Base-by-base conservation (phyloP, 1,140 invertebrate genomes). In the Drosophila nigromelanica region DNA sequence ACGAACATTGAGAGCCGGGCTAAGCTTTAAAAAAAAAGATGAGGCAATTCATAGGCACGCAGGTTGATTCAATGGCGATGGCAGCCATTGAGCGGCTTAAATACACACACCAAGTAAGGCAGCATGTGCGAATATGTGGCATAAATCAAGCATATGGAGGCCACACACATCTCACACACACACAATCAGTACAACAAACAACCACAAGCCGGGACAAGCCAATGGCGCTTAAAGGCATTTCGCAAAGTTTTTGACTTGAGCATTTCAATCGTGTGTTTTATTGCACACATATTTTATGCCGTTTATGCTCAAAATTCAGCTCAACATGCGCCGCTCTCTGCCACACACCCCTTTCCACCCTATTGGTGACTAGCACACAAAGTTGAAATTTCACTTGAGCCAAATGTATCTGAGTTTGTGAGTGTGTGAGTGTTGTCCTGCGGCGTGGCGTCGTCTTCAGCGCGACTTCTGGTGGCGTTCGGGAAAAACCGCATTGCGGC, bases 251-350 rank as follows among this genome's bases (percentile, higher is more conserved):
- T 73, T 79, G 80, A 83, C 83, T 89, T 79, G 66, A 89, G 83
- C 85, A 89, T 89, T 89, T 89, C 83, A 89, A 89, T 89, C 83
- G 83, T 76, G 76, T 89, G 83, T 89, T 89, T 89, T 89, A 89
- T 83, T 89, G 83, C 83, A 73, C 83, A 89, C 83, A 89, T 89
- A 89, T 89, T 89, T 89, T 89, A 89, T 89, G 83, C 83, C 83
- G 83, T 89, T 89, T 89, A 89, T 89, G 83, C 83, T 89, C 79
- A 89, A 87, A 87, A 87, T 74, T 87, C 78, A 78, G 69, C 64
- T 76, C 82, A 80, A 77, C 73, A 63, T 80, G 51, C 68, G 73
- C 78, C 58, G 24, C 54, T 47, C 70, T 54, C 14, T 35, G 47
- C 47, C 40, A n/a, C 30, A 11, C 45, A 64, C 60, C 47, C 5